Conservation (phyloP, 1,140 invertebrate species). For the Heterodera schachtii region DNA sequence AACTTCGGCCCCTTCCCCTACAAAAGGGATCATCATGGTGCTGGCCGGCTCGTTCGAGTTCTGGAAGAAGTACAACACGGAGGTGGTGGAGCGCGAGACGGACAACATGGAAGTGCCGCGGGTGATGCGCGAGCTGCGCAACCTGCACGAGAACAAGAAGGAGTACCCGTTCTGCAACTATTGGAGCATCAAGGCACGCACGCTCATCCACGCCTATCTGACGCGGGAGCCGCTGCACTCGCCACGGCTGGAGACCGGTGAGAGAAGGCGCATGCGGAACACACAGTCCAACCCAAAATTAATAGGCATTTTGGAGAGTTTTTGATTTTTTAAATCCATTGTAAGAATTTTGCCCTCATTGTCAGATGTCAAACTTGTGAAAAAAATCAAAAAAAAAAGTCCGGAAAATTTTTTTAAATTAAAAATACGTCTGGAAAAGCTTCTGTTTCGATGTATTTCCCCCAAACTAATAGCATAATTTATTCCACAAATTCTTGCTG, state of each 20-base stretch:
- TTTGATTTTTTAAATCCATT: too few relatives aligned
- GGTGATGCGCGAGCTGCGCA: slow-evolving; percentile 85
- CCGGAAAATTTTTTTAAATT: too few relatives aligned
- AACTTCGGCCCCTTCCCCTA: neutral
- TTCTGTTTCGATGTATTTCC: too few relatives aligned
- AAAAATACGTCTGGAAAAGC: too few relatives aligned
- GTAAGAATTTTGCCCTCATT: too few relatives aligned
- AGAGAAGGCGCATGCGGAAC: too few relatives aligned
- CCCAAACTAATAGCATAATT: too few relatives aligned
- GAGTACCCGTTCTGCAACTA: slow-evolving; percentile 86
- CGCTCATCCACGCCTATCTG: slow-evolving; percentile 90
- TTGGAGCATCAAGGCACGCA: slow-evolving; percentile 95
- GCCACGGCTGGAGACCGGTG: slow-evolving; percentile 76
- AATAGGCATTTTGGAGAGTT: too few relatives aligned
- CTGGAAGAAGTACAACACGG: slow-evolving; percentile 86
- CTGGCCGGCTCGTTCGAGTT: slow-evolving; percentile 93
- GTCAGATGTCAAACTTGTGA: too few relatives aligned
- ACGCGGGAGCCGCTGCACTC: slow-evolving; percentile 79
- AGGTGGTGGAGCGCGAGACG: slow-evolving; percentile 86
- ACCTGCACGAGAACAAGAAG: slow-evolving; percentile 91
- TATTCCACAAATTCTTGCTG: too few relatives aligned
- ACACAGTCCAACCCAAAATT: too few relatives aligned
- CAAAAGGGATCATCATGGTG: slow-evolving; percentile 84
- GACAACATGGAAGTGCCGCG: slow-evolving; percentile 93
- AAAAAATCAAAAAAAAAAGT: too few relatives aligned